Evolutionary conservation across 2,888 invertebrate genomes (phyloP).

Genomic region (Drosophila nigritarsus): DNA sequence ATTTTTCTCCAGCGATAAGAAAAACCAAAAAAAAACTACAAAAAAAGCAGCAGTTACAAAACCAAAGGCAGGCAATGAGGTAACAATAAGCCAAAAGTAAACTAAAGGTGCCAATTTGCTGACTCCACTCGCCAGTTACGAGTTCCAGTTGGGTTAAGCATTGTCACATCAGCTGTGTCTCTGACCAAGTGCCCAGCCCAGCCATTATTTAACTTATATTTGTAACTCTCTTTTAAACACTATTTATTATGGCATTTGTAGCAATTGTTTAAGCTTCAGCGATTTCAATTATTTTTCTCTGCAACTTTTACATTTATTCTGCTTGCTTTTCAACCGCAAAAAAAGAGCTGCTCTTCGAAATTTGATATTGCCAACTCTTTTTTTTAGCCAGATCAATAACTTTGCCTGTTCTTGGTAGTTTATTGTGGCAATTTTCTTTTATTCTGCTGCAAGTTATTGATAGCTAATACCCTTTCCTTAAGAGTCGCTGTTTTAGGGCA

Average conservation of each 20-base stretch:
- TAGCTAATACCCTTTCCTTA: constrained; percentile 4
- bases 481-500: neutral
- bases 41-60: constrained; percentile 15
- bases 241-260: neutral
- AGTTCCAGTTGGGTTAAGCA: neutral
- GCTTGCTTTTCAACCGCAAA: constrained; percentile 18
- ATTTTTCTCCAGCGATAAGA: constrained; percentile 59
- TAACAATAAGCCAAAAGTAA: constrained; percentile 10
- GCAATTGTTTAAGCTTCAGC: neutral
- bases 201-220: neutral
- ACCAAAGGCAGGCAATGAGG: constrained; percentile 25
- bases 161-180: constrained; percentile 44
- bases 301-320: constrained; percentile 5
- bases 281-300: neutral
- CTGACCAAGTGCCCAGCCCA: constrained; percentile 7
- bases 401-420: neutral
- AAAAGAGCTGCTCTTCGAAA: constrained; percentile 1
- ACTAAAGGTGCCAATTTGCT: constrained; percentile 43
- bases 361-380: constrained; percentile 24
- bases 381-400: neutral
- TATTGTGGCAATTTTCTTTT: neutral
- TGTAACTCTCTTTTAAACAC: neutral
- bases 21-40: constrained; percentile 20
- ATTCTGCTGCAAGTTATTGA: constrained; percentile 25
- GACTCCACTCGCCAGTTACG: constrained; percentile 16